phyloP scores from a whole-genome alignment of 2,888 invertebrate species.

The Andrena bucephala region DNA sequence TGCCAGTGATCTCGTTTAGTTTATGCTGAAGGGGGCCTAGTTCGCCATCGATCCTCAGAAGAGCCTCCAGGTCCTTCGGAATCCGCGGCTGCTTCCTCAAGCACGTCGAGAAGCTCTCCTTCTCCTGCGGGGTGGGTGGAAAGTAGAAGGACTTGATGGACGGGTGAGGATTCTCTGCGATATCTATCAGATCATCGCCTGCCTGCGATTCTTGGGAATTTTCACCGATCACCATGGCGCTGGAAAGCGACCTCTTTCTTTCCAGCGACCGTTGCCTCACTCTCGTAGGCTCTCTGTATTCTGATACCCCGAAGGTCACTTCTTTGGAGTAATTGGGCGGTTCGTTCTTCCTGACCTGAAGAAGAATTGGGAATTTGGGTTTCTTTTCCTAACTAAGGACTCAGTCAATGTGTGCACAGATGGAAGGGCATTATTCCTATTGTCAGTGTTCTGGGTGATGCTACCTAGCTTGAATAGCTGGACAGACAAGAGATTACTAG shows the following conservation, averaged over 20 bases:
- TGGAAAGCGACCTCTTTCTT: background rate
- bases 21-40: constrained; percentile 69
- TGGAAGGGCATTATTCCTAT: background rate
- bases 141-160: constrained; percentile 74
- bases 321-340: constrained; percentile 1
- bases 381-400: background rate
- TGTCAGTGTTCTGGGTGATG: background rate
- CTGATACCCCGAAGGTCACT: constrained; percentile 29
- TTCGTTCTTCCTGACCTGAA: background rate
- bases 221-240: background rate
- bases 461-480: background rate
- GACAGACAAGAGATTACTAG: background rate
- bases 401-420: background rate
- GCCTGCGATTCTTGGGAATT: background rate
- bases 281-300: background rate
- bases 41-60: constrained; percentile 72
- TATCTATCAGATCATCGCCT: constrained; percentile 65
- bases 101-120: background rate
- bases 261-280: background rate
- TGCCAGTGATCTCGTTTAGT: constrained; percentile 71
- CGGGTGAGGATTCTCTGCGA: constrained; percentile 68
- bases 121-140: constrained; percentile 59
- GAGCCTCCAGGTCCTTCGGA: constrained; percentile 60
- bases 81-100: constrained; percentile 37
- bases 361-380: background rate